A percentile compares a stretch with the other conserved stretches of the same genome.
These are phyloP conservation scores for Uropsilus gracilis DNA, from an alignment of 2,113 vertebrate species.

Conservation along the genomic window DNA sequence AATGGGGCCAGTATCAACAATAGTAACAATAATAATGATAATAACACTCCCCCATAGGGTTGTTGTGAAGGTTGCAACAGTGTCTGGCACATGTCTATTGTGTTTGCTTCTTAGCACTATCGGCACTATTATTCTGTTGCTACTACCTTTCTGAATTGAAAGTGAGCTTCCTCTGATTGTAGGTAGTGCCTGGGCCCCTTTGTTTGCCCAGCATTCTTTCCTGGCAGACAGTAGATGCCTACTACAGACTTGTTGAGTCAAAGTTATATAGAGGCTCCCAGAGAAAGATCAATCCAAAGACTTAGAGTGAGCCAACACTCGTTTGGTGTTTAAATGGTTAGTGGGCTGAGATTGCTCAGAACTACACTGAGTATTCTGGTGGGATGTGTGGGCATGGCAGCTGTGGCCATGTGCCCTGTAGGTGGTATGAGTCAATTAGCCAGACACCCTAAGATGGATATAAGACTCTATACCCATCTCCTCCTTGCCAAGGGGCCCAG, in stretches of 20 bases:
- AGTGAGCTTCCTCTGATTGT: not conserved
- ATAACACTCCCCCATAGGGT: not conserved
- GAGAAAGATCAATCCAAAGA: not conserved
- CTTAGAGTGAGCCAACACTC: not conserved
- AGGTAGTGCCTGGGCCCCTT: not conserved
- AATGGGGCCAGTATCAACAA: not conserved
- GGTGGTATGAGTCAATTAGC: not conserved
- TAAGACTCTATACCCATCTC: not conserved
- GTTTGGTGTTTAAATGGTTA: not conserved
- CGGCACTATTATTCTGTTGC: not conserved
- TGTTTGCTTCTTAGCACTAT: not conserved
- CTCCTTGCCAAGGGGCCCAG: not conserved
- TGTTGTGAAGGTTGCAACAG: not conserved
- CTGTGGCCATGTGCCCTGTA: not conserved
- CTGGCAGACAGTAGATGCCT: not conserved
- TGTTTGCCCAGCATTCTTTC: not conserved
- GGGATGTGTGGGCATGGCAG: not conserved
- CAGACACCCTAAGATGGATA: not conserved
- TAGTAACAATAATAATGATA: not conserved
- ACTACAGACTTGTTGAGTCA: not conserved
- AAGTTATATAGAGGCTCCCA: not conserved
- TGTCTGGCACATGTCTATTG: not conserved
- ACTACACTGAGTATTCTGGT: not conserved
- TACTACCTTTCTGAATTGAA: not conserved
- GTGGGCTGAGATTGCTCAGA: not conserved